Evolutionary conservation across 2,888 invertebrate species (phyloP).

Genomic region (Phalera bucephala): DNA sequence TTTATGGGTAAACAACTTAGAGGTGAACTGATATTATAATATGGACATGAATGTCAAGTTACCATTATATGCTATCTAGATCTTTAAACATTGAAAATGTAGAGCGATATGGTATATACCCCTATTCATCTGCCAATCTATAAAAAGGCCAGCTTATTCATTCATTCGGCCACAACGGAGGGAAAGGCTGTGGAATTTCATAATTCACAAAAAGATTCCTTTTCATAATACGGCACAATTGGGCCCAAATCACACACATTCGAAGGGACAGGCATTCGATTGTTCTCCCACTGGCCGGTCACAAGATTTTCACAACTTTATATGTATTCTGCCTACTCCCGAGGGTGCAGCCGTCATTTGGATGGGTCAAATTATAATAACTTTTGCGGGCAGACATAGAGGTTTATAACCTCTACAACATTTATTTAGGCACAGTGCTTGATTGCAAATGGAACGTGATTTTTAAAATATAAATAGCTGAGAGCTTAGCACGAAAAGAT

Average conservation of each 20-base stretch:
- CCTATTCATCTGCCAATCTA: neutral
- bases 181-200: no score
- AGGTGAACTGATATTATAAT: no score
- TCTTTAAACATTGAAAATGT: no score
- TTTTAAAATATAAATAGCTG: no score
- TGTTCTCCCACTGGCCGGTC: constrained; percentile 43
- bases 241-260: constrained; percentile 48
- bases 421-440: constrained; percentile 16
- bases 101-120: no score
- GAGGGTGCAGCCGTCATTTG: constrained; percentile 45
- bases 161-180: constrained; percentile 34
- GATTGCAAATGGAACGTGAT: no score
- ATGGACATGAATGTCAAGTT: no score
- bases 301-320: constrained; percentile 49
- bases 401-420: constrained; percentile 27
- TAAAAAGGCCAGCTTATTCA: constrained; percentile 6
- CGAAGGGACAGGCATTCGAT: constrained; percentile 40
- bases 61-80: no score
- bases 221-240: constrained; percentile 45
- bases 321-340: constrained; percentile 33
- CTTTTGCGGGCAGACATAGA: constrained; percentile 25
- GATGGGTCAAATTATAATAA: constrained; percentile 56
- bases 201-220: constrained; percentile 39
- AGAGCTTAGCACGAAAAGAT: no score
- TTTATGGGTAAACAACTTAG: no score